Evolutionary conservation across 2,797 vertebrate genomes (phyloP).

Genomic region (Steatocranus sp.): DNA sequence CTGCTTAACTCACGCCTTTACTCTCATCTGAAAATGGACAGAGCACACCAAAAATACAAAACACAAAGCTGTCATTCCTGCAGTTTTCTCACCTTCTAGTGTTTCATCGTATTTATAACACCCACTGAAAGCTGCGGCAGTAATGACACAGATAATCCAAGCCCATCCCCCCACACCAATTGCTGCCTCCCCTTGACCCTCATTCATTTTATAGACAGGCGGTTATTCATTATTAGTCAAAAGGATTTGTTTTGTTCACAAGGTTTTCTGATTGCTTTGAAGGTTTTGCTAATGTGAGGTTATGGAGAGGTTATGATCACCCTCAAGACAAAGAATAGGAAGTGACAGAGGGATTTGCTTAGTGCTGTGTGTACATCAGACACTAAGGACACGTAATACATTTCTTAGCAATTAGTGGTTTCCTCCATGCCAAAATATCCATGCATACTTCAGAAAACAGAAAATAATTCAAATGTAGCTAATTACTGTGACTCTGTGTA

Average conservation of each 20-base stretch:
- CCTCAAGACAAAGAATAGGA: not conserved
- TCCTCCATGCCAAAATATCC: not conserved
- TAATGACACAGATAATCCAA: slow-evolving; percentile 25
- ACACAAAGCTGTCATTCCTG: not conserved
- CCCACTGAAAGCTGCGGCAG: slow-evolving; percentile 7
- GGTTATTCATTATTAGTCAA: not conserved
- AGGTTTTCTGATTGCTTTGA: not conserved
- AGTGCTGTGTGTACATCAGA: not conserved
- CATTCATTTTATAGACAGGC: slow-evolving; percentile 3
- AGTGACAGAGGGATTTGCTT: not conserved
- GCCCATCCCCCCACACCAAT: not conserved
- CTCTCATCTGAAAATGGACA: not conserved
- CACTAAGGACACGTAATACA: not conserved
- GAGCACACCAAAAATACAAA: not conserved
- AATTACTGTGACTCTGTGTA: not conserved
- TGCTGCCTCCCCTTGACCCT: not conserved
- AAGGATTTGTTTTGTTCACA: not conserved
- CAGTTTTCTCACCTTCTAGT: not conserved
- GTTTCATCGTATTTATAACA: slow-evolving; percentile 22
- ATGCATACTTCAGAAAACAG: not conserved
- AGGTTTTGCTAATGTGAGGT: not conserved
- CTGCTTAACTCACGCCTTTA: not conserved
- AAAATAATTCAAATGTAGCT: not conserved
- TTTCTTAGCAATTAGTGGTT: not conserved
- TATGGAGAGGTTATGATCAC: not conserved